These are phyloP conservation scores for Balanococcus diminutus DNA, from an alignment of 2,888 invertebrate genomes.

Conservation along the genomic window DNA sequence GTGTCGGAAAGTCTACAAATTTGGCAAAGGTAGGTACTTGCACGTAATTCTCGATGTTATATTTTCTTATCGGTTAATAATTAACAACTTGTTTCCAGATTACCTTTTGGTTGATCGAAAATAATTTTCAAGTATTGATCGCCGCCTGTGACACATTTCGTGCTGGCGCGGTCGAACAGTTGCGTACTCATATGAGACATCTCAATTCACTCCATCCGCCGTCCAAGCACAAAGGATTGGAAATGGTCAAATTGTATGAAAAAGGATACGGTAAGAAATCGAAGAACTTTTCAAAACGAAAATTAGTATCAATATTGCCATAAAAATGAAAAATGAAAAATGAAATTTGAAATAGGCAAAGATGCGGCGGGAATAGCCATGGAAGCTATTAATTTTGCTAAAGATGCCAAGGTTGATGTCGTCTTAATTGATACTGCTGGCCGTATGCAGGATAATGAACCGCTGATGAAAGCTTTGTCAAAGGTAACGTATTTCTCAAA, in stretches of 20 bases:
- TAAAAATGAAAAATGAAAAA: no score
- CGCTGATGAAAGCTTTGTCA: slow-evolving; percentile 95
- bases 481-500: slow-evolving; percentile 68
- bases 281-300: no score
- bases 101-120: slow-evolving; percentile 98
- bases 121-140: slow-evolving; percentile 91
- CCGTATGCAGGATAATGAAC: slow-evolving; percentile 99
- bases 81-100: slow-evolving; percentile 65
- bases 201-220: slow-evolving; percentile 92
- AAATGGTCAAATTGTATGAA: slow-evolving; percentile 94
- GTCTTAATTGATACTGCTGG: slow-evolving; percentile 99
- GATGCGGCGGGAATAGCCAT: slow-evolving; percentile 98
- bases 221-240: slow-evolving; percentile 70
- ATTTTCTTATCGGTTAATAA: background rate
- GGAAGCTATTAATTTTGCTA: slow-evolving; percentile 91
- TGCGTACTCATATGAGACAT: slow-evolving; percentile 91
- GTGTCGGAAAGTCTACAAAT: slow-evolving; percentile 98
- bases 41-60: background rate
- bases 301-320: no score
- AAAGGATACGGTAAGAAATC: slow-evolving; percentile 80
- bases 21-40: slow-evolving; percentile 86
- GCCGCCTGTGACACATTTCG: slow-evolving; percentile 99
- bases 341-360: slow-evolving; percentile 69
- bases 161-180: slow-evolving; percentile 98
- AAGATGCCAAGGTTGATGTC: slow-evolving; percentile 81